Evolutionary conservation across 2,113 vertebrate species (phyloP).

Genomic region (Burhinus bistriatus): DNA sequence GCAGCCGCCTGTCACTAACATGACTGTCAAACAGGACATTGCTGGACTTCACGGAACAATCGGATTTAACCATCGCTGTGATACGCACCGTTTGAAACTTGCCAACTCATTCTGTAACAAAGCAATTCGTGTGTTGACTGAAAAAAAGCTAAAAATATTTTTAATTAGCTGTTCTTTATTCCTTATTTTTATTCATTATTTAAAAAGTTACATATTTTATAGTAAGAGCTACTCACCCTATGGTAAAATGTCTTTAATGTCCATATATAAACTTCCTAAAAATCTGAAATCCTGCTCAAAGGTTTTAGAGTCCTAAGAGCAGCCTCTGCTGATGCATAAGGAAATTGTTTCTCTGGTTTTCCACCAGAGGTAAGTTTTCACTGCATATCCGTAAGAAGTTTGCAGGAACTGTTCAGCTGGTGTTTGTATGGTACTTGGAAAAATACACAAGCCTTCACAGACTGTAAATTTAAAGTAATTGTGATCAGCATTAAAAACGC

Average conservation of each 20-base stretch:
- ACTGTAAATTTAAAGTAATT: background rate
- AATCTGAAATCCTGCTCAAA: background rate
- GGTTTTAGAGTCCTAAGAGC: background rate
- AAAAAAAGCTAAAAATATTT: background rate
- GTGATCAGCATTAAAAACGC: background rate
- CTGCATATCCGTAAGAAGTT: background rate
- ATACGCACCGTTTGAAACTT: background rate
- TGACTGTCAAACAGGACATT: background rate
- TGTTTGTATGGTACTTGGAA: background rate
- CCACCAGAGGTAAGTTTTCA: background rate
- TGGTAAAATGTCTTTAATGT: background rate
- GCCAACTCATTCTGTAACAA: background rate
- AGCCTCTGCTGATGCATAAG: background rate
- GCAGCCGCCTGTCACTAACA: background rate
- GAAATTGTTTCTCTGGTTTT: background rate
- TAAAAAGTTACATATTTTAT: background rate
- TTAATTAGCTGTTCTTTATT: background rate
- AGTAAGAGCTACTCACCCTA: background rate
- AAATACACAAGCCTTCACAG: accelerated
- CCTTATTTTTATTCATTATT: background rate
- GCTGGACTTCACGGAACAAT: background rate
- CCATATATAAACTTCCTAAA: background rate
- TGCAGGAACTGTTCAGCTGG: background rate
- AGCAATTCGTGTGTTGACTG: background rate
- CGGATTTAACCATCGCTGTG: background rate